Conservation (phyloP, 1,140 invertebrate species). For the honey bee (Apis mellifera) region DNA sequence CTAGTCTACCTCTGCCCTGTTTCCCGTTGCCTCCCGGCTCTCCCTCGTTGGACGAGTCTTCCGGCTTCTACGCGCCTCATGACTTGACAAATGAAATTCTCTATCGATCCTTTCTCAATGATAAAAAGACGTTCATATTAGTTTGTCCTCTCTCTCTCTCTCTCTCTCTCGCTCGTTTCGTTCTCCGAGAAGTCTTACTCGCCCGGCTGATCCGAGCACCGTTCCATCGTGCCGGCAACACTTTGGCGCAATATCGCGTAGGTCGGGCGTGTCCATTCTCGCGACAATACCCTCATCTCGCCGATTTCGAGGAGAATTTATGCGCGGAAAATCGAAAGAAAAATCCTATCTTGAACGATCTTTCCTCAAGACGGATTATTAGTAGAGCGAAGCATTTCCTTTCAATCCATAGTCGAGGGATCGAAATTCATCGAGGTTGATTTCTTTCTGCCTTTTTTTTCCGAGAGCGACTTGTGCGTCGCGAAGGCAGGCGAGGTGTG, state of each 20-base stretch:
- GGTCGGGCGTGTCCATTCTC: slow-evolving; percentile 37
- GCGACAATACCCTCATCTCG: slow-evolving; percentile 25
- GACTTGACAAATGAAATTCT: background rate
- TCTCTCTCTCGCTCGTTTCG: background rate
- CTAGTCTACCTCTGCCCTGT: slow-evolving; percentile 11
- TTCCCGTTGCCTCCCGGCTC: background rate
- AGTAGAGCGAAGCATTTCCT: too few species aligned
- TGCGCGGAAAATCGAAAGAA: background rate
- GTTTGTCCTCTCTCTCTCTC: too few species aligned
- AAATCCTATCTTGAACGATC: too few species aligned
- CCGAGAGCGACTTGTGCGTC: slow-evolving; percentile 15
- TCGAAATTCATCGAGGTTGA: background rate
- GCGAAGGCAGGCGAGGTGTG: slow-evolving; percentile 55
- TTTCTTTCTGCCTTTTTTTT: slow-evolving; percentile 38
- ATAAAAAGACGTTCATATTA: too few species aligned
- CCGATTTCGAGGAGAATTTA: background rate
- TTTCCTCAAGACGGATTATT: too few species aligned
- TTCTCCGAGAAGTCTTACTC: slow-evolving; percentile 27
- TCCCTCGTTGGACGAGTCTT: background rate
- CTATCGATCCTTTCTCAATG: background rate
- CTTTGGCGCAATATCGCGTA: background rate
- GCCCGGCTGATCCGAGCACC: slow-evolving; percentile 34
- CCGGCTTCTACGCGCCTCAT: background rate
- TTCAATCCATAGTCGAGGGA: too few species aligned
- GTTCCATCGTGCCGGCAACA: background rate